Evolutionary conservation across 2,797 vertebrate species (phyloP).

Genomic region (Lycodopsis pacificus): DNA sequence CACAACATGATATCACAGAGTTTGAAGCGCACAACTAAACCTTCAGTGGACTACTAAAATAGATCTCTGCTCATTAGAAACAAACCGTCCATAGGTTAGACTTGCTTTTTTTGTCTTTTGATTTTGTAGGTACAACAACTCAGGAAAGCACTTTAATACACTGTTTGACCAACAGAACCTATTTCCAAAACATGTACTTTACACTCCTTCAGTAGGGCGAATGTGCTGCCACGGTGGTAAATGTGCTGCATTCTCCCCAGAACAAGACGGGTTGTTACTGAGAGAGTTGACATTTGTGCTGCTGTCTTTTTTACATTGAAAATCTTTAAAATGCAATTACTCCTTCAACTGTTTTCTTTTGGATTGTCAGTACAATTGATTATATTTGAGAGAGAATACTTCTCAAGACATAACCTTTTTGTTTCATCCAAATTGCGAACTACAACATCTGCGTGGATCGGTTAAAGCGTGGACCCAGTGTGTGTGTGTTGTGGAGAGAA

Average conservation of each 20-base stretch:
- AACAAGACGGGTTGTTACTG: slow-evolving; percentile 75
- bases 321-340: slow-evolving; percentile 43
- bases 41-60: slow-evolving; percentile 99
- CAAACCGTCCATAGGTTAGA: slow-evolving; percentile 88
- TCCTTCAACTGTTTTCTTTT: slow-evolving; percentile 26
- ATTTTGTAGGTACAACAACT: slow-evolving; percentile 92
- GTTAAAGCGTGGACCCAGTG: slow-evolving; percentile 48
- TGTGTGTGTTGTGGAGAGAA: slow-evolving; percentile 87
- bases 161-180: slow-evolving; percentile 93
- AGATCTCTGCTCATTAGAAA: slow-evolving; percentile 99
- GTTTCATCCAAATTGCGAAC: slow-evolving; percentile 17
- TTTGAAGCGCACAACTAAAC: slow-evolving; percentile 99
- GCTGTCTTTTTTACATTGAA: slow-evolving; percentile 46
- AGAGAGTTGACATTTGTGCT: slow-evolving; percentile 52
- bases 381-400: slow-evolving; percentile 25
- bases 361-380: slow-evolving; percentile 80
- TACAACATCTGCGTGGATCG: slow-evolving; percentile 16
- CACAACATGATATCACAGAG: slow-evolving; percentile 98
- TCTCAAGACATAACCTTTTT: slow-evolving; percentile 14
- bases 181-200: slow-evolving; percentile 91
- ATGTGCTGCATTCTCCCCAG: slow-evolving; percentile 90
- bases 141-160: slow-evolving; percentile 96
- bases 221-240: slow-evolving; percentile 80
- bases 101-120: slow-evolving; percentile 83
- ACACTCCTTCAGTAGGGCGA: slow-evolving; percentile 89